Conservation (phyloP, 2,113 vertebrate genomes). For the Melozone crissalis region DNA sequence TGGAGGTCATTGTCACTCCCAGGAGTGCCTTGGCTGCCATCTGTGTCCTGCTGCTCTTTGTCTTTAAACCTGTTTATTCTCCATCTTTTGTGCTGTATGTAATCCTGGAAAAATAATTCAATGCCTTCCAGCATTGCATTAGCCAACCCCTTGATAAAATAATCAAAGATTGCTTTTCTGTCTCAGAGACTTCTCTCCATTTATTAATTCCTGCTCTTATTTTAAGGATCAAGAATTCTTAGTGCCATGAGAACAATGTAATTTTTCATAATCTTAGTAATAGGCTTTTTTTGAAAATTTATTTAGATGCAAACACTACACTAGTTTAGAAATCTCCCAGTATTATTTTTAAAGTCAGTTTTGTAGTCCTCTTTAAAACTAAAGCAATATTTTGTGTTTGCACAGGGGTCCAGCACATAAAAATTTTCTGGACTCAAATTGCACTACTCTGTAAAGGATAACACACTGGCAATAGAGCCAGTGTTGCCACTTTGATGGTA, state of each 20-base stretch:
- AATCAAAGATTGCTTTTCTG: not conserved
- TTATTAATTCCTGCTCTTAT: not conserved
- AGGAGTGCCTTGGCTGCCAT: too few species aligned
- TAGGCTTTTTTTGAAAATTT: not conserved
- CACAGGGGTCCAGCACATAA: not conserved
- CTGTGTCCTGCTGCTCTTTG: too few species aligned
- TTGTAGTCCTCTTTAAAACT: not conserved
- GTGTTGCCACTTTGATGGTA: not conserved
- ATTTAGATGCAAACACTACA: not conserved
- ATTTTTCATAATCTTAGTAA: not conserved
- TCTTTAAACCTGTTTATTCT: too few species aligned
- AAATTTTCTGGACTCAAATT: not conserved
- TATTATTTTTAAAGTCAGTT: not conserved
- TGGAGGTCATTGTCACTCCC: too few species aligned
- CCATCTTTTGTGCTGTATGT: too few species aligned
- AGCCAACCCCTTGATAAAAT: too few species aligned
- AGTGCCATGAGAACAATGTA: not conserved
- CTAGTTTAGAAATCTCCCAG: not conserved
- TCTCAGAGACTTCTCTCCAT: not conserved
- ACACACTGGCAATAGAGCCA: not conserved
- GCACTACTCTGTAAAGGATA: not conserved
- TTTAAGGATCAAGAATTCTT: not conserved
- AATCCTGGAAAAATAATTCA: too few species aligned
- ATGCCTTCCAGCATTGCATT: too few species aligned
- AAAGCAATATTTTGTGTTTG: not conserved